These are phyloP conservation scores for Linepithema humile DNA, from an alignment of 1,140 invertebrate species.

Conservation along the genomic window DNA sequence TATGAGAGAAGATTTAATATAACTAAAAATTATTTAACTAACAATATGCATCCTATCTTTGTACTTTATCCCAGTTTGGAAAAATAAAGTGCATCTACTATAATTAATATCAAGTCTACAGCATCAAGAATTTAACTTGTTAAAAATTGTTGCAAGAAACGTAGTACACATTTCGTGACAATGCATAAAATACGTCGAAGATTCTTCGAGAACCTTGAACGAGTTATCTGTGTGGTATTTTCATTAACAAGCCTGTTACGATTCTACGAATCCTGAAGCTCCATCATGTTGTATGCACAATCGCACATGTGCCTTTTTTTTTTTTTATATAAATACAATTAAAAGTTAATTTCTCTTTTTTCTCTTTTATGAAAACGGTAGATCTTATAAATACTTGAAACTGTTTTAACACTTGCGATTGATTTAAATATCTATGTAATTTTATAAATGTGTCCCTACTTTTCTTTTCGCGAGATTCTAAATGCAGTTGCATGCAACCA, in stretches of 20 bases:
- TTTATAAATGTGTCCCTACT: neutral
- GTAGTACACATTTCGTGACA: neutral
- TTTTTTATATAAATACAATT: neutral
- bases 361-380: neutral
- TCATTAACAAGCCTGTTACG: neutral
- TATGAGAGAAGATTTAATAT: neutral
- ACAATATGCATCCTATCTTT: neutral
- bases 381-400: neutral
- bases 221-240: constrained; percentile 23
- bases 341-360: neutral
- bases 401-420: neutral
- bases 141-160: neutral
- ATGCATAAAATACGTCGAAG: neutral
- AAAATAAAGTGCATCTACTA: neutral
- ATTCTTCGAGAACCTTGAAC: constrained; percentile 4
- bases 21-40: neutral
- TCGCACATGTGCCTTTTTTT: neutral
- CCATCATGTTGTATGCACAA: neutral
- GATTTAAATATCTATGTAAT: neutral
- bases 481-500: neutral
- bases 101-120: neutral
- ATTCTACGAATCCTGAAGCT: neutral
- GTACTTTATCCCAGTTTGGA: neutral
- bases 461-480: neutral
- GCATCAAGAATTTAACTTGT: too few relatives aligned